Evolutionary conservation across 1,140 invertebrate genomes (phyloP), one percentile per base, ranked within the genome.

Genomic region (Bradynema listronoti): DNA sequence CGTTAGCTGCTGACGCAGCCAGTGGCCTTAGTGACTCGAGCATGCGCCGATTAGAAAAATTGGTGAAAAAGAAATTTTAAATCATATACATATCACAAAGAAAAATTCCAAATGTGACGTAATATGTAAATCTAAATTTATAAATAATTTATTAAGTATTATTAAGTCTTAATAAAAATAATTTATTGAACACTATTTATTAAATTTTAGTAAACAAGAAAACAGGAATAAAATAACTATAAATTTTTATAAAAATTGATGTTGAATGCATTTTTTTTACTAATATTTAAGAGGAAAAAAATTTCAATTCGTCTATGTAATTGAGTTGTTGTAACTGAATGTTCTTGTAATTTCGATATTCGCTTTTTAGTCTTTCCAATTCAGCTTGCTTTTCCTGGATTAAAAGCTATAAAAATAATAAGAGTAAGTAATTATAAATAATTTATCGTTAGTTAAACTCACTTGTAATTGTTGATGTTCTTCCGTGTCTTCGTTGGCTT

Each of bases 1-100:
- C 61, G 61, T n/a, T n/a, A n/a, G 73, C 75, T 56, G 62, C 65
- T 39, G 73, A 74, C 36, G 67, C 58, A 52, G 71, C 80, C 32
- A 60, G 53, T 27, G 43, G 45, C 24, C 29, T 65, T 30, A 32
- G 39, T 27, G 72, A 75, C 27, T 62, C 63, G 22, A 66, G 65
- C 43, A 74, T 76, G 61, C 57, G 71, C 58, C 33, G 66, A 62
- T 52, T 78, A 7, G 77, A 78, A 50, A 78, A 68, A 56, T 58
- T 78, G 24, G 75, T 78, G 34, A 61, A 75, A 42, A 73, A 61
- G 43, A 50, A 50, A 27, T 50, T 50, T 24, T 50, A 25, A 50
- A 24, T 50, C 22, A n/a, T n/a, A n/a, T n/a, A n/a, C n/a, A n/a
- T n/a, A n/a, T n/a, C n/a, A n/a, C n/a, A n/a, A n/a, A n/a, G n/a